phyloP scores from a whole-genome alignment of 1,140 invertebrate genomes.

The Sitophilus oryzae region DNA sequence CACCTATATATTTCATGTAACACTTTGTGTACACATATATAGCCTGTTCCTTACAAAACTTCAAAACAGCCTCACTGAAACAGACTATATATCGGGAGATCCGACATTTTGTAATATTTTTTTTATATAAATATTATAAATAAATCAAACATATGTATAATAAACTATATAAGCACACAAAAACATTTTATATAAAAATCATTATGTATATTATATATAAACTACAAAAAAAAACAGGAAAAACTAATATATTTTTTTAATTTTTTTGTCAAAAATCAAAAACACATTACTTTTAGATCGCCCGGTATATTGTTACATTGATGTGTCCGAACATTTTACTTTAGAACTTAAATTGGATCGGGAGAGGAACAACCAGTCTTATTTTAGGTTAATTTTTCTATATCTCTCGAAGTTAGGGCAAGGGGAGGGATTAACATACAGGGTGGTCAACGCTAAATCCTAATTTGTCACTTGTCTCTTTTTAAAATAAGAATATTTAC shows the following conservation, averaged over 20 bases:
- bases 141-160: no score
- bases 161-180: no score
- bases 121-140: no score
- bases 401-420: background rate
- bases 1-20: slow-evolving; percentile 34
- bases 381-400: background rate
- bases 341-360: slow-evolving; percentile 19
- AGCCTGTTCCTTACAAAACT: slow-evolving; percentile 19
- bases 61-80: background rate
- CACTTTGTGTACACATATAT: slow-evolving; percentile 26
- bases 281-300: slow-evolving; percentile 13
- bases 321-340: slow-evolving; percentile 9
- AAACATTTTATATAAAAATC: no score
- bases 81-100: background rate
- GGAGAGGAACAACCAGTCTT: slow-evolving; percentile 8
- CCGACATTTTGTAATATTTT: no score
- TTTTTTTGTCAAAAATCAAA: slow-evolving; percentile 11
- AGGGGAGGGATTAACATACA: background rate
- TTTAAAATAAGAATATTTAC: no score
- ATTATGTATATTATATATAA: background rate
- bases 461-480: no score
- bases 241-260: no score
- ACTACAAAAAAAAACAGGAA: no score
- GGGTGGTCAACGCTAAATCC: background rate
- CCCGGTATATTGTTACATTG: background rate